phyloP scores from a whole-genome alignment of 2,888 invertebrate genomes.

The Cordilura impudica region DNA sequence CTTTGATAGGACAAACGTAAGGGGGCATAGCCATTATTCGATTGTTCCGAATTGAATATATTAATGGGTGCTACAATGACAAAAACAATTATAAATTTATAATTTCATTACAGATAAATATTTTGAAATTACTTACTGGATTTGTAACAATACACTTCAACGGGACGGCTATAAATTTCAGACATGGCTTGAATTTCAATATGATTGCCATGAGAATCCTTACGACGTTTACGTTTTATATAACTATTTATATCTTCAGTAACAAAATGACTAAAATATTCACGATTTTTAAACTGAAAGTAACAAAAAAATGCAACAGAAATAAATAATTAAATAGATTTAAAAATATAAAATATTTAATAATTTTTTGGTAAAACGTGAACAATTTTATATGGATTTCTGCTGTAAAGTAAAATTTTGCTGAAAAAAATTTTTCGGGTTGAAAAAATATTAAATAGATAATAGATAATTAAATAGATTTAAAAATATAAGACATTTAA shows the following conservation, averaged over 20 bases:
- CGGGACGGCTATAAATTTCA: conserved; percentile 91
- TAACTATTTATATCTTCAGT: conserved; percentile 93
- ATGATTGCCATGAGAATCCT: conserved; percentile 92
- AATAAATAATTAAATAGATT: no score
- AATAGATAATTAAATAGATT: no score
- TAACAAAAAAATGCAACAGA: neutral
- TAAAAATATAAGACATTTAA: no score
- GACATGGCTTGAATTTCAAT: conserved; percentile 94
- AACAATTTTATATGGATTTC: no score
- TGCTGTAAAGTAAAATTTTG: no score
- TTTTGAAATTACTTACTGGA: conserved; percentile 68
- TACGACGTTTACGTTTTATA: conserved; percentile 87
- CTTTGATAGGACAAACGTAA: conserved; percentile 92
- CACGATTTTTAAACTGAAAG: conserved; percentile 87
- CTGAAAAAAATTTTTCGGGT: no score
- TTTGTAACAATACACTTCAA: conserved; percentile 85
- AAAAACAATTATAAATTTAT: neutral
- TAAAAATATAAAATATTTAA: no score
- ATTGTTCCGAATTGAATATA: conserved; percentile 87
- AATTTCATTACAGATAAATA: neutral
- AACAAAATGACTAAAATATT: conserved; percentile 92
- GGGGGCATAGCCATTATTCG: conserved; percentile 86
- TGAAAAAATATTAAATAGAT: no score
- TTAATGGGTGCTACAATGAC: conserved; percentile 86
- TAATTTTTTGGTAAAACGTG: no score